Conservation (phyloP, 2,888 invertebrate genomes). For the Dusona sp. region DNA sequence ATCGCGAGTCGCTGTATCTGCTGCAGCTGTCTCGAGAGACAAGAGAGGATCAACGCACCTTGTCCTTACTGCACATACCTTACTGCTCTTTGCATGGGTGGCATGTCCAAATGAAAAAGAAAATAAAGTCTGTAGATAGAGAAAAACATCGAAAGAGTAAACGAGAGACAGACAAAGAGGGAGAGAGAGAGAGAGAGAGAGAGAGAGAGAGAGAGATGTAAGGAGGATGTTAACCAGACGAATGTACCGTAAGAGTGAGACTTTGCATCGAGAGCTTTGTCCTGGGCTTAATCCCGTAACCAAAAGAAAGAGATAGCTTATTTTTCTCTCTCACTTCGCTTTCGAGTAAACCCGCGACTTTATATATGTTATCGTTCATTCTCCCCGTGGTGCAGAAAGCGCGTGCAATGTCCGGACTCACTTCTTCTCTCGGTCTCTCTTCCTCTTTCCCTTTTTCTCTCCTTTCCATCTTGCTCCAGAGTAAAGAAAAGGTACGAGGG, state of each 20-base stretch:
- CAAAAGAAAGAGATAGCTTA: conserved; percentile 28
- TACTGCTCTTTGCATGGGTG: conserved; percentile 51
- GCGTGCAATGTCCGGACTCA: conserved; percentile 57
- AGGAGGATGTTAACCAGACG: conserved; percentile 63
- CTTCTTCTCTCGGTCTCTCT: conserved; percentile 1
- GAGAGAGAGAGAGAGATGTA: conserved; percentile 8
- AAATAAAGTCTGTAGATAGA: conserved; percentile 14
- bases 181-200: conserved; percentile 8
- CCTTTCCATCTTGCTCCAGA: background rate
- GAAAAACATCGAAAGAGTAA: background rate
- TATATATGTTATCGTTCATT: conserved; percentile 67
- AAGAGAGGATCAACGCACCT: conserved; percentile 43
- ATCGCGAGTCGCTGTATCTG: conserved; percentile 1
- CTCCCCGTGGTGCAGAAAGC: conserved; percentile 51
- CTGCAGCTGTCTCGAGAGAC: conserved; percentile 7
- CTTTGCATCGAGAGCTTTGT: conserved; percentile 62
- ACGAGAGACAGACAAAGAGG: conserved; percentile 13
- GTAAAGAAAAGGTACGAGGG: conserved; percentile 47
- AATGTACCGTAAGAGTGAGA: conserved; percentile 64
- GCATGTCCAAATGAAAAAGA: conserved; percentile 37
- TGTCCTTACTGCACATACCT: conserved; percentile 38
- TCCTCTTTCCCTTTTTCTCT: conserved; percentile 9
- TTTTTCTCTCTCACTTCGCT: conserved; percentile 37
- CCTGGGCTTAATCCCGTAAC: conserved; percentile 54
- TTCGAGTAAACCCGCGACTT: conserved; percentile 56